These are phyloP conservation scores for Rousettus leschenaultii DNA, from an alignment of 2,113 vertebrate species.

Conservation along the genomic window DNA sequence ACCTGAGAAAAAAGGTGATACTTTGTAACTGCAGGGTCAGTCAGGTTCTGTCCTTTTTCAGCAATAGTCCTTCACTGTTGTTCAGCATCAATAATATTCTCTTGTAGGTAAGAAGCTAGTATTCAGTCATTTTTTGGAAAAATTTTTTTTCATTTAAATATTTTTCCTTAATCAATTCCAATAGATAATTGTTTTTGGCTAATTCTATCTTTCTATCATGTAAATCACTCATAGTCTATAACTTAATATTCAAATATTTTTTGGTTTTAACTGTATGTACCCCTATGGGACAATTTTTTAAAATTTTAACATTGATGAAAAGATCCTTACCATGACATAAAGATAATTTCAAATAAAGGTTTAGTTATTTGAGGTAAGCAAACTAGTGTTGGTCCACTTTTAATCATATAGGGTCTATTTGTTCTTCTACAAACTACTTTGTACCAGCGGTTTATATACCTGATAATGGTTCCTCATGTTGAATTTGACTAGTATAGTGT, in stretches of 20 bases:
- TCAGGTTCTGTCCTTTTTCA: neutral
- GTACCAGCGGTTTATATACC: neutral
- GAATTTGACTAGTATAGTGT: neutral
- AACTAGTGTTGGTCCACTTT: neutral
- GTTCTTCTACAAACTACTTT: neutral
- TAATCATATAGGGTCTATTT: neutral
- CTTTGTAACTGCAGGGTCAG: neutral
- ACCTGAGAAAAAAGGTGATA: too few species aligned
- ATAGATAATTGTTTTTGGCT: neutral
- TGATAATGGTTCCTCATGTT: neutral
- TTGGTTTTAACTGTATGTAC: neutral
- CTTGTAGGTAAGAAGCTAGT: neutral
- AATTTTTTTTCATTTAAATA: neutral
- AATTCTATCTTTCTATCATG: neutral
- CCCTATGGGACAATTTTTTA: neutral
- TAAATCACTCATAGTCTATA: neutral
- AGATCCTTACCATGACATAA: neutral
- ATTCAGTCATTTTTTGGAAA: neutral
- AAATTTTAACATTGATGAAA: neutral
- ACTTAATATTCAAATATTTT: neutral
- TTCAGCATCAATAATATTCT: neutral
- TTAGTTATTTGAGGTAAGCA: neutral
- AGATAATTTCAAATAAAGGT: neutral
- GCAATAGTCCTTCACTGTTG: neutral
- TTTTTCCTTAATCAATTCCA: neutral